Conservation (phyloP, 1,140 invertebrate species). For the Solenopsis invicta region DNA sequence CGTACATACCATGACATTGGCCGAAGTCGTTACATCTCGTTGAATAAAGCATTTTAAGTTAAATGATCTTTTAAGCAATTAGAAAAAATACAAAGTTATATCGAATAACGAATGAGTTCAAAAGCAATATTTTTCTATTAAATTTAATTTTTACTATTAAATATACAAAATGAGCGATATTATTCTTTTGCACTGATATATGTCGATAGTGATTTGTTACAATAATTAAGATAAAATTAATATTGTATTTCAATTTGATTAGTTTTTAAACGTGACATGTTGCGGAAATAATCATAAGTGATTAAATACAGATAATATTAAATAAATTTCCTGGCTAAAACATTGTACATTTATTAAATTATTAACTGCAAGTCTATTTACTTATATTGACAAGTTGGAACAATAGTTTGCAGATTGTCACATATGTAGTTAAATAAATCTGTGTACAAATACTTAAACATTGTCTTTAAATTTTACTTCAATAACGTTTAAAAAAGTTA, state of each 20-base stretch:
- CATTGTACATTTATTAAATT: not conserved
- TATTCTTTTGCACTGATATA: not conserved
- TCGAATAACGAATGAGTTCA: not conserved
- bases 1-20: constrained; percentile 29
- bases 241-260: not conserved
- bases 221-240: not conserved
- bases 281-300: not conserved
- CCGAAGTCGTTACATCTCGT: not conserved
- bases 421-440: no score
- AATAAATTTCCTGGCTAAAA: not conserved
- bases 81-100: constrained; percentile 11
- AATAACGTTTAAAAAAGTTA: not conserved
- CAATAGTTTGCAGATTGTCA: no score
- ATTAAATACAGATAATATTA: not conserved
- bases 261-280: not conserved
- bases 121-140: constrained; percentile 22
- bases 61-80: constrained; percentile 26
- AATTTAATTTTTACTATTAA: not conserved
- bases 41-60: constrained; percentile 12
- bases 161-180: not conserved
- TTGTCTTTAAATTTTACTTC: no score
- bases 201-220: not conserved
- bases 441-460: no score
- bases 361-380: not conserved
- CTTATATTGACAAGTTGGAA: not conserved